phyloP scores from a whole-genome alignment of 2,797 vertebrate genomes.

The Gadopsis marmoratus region DNA sequence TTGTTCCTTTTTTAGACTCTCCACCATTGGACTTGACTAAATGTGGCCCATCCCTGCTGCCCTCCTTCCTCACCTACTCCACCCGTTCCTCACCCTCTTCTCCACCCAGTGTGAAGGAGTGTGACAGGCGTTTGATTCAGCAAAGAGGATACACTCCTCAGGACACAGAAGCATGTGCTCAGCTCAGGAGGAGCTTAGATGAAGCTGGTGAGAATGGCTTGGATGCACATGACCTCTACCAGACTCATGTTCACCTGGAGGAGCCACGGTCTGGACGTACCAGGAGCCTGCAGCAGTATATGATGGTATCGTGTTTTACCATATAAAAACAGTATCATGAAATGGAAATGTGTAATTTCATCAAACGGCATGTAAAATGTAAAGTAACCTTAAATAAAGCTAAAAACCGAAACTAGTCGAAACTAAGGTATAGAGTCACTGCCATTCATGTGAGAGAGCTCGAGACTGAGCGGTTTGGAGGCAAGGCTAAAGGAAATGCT shows the following conservation, averaged over 20 bases:
- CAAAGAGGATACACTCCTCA: slow-evolving; percentile 75
- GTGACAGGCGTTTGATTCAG: slow-evolving; percentile 61
- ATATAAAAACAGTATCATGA: background rate
- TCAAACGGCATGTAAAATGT: background rate
- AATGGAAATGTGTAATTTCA: background rate
- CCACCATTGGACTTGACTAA: slow-evolving; percentile 56
- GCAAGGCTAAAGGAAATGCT: no score
- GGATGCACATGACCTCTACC: slow-evolving; percentile 78
- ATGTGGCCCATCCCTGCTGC: slow-evolving; percentile 69
- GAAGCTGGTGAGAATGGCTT: slow-evolving; percentile 84
- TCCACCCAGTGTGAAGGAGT: slow-evolving; percentile 44
- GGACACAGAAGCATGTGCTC: slow-evolving; percentile 80
- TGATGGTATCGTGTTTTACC: slow-evolving; percentile 68
- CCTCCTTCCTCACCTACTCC: slow-evolving; percentile 57
- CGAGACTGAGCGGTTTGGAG: no score
- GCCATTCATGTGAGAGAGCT: no score
- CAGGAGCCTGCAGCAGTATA: slow-evolving; percentile 85
- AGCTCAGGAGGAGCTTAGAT: slow-evolving; percentile 82
- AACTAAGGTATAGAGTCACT: no score
- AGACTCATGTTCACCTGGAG: slow-evolving; percentile 77
- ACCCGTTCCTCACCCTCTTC: slow-evolving; percentile 10
- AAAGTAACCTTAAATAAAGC: background rate
- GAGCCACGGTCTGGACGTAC: slow-evolving; percentile 68
- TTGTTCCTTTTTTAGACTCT: slow-evolving; percentile 22
- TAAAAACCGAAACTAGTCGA: no score